phyloP scores from a whole-genome alignment of 2,888 invertebrate genomes.

The Agrochola lota region DNA sequence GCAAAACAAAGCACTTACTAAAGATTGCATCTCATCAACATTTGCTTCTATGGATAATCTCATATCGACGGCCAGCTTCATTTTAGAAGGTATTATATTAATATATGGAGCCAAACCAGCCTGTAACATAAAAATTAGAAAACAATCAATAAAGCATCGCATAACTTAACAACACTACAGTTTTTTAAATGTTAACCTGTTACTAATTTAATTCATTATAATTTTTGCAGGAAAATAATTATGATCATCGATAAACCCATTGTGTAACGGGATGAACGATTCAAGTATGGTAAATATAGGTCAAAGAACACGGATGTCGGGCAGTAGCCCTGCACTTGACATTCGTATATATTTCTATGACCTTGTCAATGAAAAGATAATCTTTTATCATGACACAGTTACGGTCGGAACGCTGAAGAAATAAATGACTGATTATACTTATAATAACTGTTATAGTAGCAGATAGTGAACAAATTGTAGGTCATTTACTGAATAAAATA shows the following conservation, averaged over 20 bases:
- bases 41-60: conserved; percentile 74
- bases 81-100: conserved; percentile 78
- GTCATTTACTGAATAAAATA: not conserved
- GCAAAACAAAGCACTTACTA: conserved; percentile 70
- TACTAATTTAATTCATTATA: not conserved
- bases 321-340: conserved; percentile 18
- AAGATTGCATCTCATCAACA: conserved; percentile 69
- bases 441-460: no score
- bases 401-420: not conserved
- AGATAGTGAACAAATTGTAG: no score
- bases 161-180: not conserved
- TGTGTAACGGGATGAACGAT: not conserved
- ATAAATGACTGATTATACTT: not conserved
- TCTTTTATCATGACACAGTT: conserved; percentile 37
- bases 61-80: conserved; percentile 76
- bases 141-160: not conserved
- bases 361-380: conserved; percentile 38
- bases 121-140: conserved; percentile 68
- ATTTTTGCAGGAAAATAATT: not conserved
- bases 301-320: conserved; percentile 6
- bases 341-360: not conserved
- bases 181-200: not conserved
- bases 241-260: not conserved
- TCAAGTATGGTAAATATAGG: not conserved
- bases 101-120: conserved; percentile 71